Evolutionary conservation across 2,797 vertebrate species (phyloP).

Genomic region (Lindbergichthys nudifrons): DNA sequence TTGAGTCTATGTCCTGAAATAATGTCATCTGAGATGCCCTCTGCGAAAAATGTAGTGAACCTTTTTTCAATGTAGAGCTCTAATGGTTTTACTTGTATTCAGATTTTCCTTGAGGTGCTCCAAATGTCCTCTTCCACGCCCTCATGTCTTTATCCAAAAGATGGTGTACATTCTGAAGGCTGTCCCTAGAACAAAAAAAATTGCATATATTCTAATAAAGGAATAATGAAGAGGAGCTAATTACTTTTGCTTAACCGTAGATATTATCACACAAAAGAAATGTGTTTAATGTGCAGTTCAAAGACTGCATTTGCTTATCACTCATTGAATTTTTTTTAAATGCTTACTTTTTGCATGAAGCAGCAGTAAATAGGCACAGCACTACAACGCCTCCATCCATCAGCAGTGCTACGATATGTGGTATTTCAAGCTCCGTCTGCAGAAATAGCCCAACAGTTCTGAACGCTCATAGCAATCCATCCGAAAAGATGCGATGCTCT

Average conservation of each 20-base stretch:
- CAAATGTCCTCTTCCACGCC: neutral
- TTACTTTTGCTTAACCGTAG: conserved; percentile 7
- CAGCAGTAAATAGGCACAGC: conserved; percentile 11
- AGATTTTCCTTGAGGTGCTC: neutral
- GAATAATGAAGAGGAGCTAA: conserved; percentile 14
- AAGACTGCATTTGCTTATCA: too few relatives aligned
- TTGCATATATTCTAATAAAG: neutral
- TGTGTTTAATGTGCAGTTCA: neutral
- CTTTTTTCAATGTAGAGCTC: neutral
- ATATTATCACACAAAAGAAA: conserved; percentile 19
- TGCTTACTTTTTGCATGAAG: neutral
- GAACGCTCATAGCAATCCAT: conserved; percentile 44
- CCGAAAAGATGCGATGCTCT: conserved; percentile 24
- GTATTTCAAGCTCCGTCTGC: conserved; percentile 69
- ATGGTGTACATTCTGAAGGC: neutral
- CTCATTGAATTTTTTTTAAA: conserved; percentile 2
- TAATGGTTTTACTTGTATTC: neutral
- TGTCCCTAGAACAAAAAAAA: neutral
- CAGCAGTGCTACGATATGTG: conserved; percentile 50
- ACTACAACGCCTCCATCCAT: conserved; percentile 15
- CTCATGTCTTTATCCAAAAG: neutral
- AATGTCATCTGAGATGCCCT: neutral
- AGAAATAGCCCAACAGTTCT: conserved; percentile 60
- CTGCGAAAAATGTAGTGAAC: neutral
- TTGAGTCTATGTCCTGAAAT: neutral